Conservation (phyloP, 2,888 invertebrate species). For the Cepaea hortensis region DNA sequence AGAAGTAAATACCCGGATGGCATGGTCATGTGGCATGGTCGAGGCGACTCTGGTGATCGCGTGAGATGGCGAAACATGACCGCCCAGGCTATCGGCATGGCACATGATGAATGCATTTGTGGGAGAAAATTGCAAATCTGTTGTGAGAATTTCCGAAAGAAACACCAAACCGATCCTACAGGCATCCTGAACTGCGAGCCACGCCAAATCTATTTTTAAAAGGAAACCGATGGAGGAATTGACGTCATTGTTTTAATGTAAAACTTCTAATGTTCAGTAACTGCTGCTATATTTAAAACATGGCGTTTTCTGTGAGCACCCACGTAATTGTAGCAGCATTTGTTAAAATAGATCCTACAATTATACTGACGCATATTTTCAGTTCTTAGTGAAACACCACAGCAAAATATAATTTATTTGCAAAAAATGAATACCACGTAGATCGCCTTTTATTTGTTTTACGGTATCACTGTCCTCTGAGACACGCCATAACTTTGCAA, state of each 20-base stretch:
- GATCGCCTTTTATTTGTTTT: background rate
- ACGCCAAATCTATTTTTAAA: constrained; percentile 8
- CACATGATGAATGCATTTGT: no score
- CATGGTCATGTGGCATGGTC: no score
- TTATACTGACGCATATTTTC: background rate
- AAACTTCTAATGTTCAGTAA: background rate
- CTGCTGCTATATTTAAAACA: background rate
- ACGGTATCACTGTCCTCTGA: constrained; percentile 29
- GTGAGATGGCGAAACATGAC: no score
- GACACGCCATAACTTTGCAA: constrained; percentile 41
- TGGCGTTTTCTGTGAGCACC: background rate
- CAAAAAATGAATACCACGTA: background rate
- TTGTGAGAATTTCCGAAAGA: background rate
- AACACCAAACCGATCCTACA: background rate
- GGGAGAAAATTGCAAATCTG: background rate
- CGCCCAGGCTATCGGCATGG: no score
- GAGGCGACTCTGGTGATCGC: no score
- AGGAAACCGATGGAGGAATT: constrained; percentile 24
- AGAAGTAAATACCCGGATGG: no score
- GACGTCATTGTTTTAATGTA: constrained; percentile 28
- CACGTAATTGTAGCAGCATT: no score
- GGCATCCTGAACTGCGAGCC: background rate
- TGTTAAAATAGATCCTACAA: background rate
- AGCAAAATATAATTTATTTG: background rate
- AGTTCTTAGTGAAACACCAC: background rate